Evolutionary conservation across 1,140 invertebrate species (phyloP).

Genomic region (Drosophila asahinai): DNA sequence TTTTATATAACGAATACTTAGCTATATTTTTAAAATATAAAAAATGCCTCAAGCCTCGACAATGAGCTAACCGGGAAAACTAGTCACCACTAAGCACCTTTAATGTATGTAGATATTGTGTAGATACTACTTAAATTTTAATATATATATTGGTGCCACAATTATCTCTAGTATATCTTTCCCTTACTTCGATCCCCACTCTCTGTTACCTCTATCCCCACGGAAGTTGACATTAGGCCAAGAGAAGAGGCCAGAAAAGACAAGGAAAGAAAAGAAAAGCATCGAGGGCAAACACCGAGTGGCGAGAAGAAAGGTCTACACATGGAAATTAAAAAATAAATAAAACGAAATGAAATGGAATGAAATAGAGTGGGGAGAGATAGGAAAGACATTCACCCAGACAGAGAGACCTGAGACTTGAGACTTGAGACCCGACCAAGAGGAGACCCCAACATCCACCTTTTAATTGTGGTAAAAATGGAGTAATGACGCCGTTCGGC

Average conservation of each 20-base stretch:
- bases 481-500: constrained; percentile 59
- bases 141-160: not conserved
- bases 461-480: constrained; percentile 73
- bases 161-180: not conserved
- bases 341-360: constrained; percentile 60
- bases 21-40: too few species aligned
- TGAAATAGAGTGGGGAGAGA: constrained; percentile 55
- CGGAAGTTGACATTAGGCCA: constrained; percentile 44
- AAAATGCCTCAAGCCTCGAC: too few species aligned
- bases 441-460: constrained; percentile 34
- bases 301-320: constrained; percentile 45
- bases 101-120: too few species aligned
- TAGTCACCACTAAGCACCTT: too few species aligned
- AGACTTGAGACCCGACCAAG: not conserved
- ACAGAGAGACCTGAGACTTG: not conserved
- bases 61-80: too few species aligned
- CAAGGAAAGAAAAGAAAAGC: not conserved
- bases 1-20: too few species aligned
- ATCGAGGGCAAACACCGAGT: constrained; percentile 10
- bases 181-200: not conserved
- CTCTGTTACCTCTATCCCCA: not conserved
- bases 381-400: constrained; percentile 60
- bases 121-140: too few species aligned
- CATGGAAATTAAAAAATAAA: constrained; percentile 65
- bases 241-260: not conserved